A percentile compares a stretch with the other conserved stretches of the same genome.
Conservation (phyloP, 2,797 vertebrate species). For the Danio aesculapii region DNA sequence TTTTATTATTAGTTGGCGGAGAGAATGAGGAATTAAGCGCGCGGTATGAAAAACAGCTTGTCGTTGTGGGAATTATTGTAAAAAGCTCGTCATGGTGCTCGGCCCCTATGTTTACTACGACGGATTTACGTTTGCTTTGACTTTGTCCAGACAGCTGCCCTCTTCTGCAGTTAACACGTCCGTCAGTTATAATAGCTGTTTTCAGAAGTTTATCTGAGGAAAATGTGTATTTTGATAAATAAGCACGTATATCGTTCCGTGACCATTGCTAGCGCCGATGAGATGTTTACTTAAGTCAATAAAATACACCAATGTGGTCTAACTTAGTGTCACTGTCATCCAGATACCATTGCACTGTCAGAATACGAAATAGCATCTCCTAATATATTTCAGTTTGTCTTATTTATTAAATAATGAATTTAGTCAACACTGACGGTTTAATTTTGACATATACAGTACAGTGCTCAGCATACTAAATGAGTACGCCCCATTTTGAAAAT, state of each 20-base stretch:
- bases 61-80: slow-evolving; percentile 35
- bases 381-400: too few relatives aligned
- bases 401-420: too few relatives aligned
- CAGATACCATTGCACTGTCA: too few relatives aligned
- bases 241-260: not conserved
- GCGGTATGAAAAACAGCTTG: slow-evolving; percentile 65
- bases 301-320: not conserved
- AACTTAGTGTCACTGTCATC: too few relatives aligned
- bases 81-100: slow-evolving; percentile 10
- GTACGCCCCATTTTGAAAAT: too few relatives aligned
- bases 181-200: not conserved
- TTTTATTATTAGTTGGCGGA: slow-evolving; percentile 77
- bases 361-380: too few relatives aligned
- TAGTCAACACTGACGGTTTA: too few relatives aligned
- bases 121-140: not conserved
- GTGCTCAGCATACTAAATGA: too few relatives aligned
- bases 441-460: too few relatives aligned
- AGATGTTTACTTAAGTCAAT: not conserved
- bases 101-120: slow-evolving; percentile 40
- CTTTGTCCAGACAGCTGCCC: not conserved
- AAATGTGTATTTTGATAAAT: not conserved
- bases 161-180: not conserved
- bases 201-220: not conserved
- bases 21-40: slow-evolving; percentile 70
- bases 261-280: not conserved